Base-by-base conservation (phyloP, 2,888 invertebrate species). In the Chesias legatella region DNA sequence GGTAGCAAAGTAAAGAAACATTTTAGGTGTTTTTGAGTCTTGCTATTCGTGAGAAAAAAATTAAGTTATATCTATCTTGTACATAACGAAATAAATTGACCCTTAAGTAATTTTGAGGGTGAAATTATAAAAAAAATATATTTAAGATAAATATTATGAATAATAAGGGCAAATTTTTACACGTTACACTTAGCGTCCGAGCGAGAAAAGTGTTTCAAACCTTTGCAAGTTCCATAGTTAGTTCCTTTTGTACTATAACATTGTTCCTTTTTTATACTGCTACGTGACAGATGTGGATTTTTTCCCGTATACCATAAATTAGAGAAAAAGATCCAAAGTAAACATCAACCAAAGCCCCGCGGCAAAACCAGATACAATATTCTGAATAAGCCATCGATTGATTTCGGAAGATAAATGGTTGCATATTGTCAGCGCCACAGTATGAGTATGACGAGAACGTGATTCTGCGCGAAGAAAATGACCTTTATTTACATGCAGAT, bases 341-440 rank as follows among this genome's bases (percentile, higher is more conserved):
- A 88, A 88, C 79, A 88, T 76, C 67, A 72, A 79, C 70, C 73
- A 81, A 84, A 83, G 74, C 75, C 75, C 75, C 75, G 79, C 80
- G 73, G 80, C 67, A 77, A 82, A 80, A 76, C 82, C 85, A 79
- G 84, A 86, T 79, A 85, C 83, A 80, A 84, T 83, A 84, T 86
- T 84, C 82, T 80, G 83, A 88, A 84, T 85, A 85, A 84, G 82
- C 86, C 84, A 88, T 88, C 86, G 88, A 88, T 89, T 88, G 88
- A 89, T 88, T 88, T 85, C 74, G 72, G 72, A 89, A 88, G 88
- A 89, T 89, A 86, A 88, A 89, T 89, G 86, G 80, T 80, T 64
- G 65, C 73, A 83, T 79, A 86, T 88, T 88, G 86, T 88, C 84
- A 86, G 84, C 79, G 76, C 70, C 85, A 84, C 74, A 63, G 79